Conservation (phyloP, 2,797 vertebrate genomes). For the Meda fulgida region DNA sequence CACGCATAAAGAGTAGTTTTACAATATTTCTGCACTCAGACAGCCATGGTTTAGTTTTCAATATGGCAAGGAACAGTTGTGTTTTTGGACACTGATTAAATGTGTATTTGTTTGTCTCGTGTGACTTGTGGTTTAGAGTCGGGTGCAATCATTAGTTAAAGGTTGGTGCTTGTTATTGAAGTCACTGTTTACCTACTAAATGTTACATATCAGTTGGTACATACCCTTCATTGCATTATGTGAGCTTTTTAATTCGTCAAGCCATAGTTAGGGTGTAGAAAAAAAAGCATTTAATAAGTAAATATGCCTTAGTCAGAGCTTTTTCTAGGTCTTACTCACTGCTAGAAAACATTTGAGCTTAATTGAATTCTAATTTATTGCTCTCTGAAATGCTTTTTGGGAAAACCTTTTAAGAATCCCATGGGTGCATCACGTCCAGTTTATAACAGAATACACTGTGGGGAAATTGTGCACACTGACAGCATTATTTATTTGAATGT, state of each 20-base stretch:
- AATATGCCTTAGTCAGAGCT: background rate
- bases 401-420: background rate
- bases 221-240: background rate
- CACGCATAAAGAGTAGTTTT: background rate
- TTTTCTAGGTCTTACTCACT: background rate
- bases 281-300: background rate
- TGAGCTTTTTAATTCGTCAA: background rate
- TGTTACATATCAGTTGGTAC: background rate
- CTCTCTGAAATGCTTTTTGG: background rate
- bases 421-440: background rate
- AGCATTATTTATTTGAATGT: background rate
- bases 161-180: background rate
- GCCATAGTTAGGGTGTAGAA: background rate
- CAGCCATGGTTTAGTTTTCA: background rate
- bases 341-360: constrained; percentile 9
- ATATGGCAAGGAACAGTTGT: background rate
- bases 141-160: background rate
- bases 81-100: background rate
- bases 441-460: background rate
- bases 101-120: background rate
- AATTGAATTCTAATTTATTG: constrained; percentile 2
- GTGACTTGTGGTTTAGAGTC: background rate
- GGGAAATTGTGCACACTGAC: background rate
- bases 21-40: background rate
- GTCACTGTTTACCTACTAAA: constrained; percentile 8